Evolutionary conservation across 53 echinoderm and acorn worm genomes (phyloP).

Genomic region (Crossaster papposus): DNA sequence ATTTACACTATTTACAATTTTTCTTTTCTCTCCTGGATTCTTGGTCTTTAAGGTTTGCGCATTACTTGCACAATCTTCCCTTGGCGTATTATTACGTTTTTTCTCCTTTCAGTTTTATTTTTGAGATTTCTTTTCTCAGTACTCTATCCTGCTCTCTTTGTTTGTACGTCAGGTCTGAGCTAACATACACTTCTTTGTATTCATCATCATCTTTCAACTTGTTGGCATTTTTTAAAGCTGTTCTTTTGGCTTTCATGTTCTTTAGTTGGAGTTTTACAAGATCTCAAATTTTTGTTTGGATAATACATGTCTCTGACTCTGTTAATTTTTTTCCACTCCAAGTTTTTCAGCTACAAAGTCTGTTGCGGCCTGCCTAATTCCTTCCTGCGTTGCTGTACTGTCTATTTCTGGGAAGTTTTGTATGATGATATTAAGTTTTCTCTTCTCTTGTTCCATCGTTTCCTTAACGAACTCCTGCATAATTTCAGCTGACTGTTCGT

Average conservation of each 20-base stretch:
- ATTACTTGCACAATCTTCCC: slow-evolving; percentile 20
- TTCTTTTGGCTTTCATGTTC: slow-evolving; percentile 1
- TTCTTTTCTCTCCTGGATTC: neutral
- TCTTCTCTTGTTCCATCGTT: slow-evolving; percentile 27
- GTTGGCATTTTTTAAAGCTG: neutral
- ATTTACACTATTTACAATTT: slow-evolving; percentile 19
- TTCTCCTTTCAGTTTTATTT: neutral
- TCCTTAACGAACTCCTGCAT: slow-evolving; percentile 7
- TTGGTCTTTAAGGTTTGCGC: slow-evolving; percentile 4
- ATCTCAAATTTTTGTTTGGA: neutral
- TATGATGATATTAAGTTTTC: slow-evolving; percentile 20
- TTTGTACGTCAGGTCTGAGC: neutral
- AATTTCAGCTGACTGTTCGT: neutral
- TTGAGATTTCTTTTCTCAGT: slow-evolving; percentile 19
- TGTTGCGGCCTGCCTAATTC: neutral
- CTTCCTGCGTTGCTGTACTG: neutral
- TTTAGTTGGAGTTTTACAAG: slow-evolving; percentile 15
- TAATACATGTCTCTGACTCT: slow-evolving; percentile 17
- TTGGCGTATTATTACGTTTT: slow-evolving; percentile 14
- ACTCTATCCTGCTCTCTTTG: slow-evolving; percentile 3
- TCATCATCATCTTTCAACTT: slow-evolving; percentile 10
- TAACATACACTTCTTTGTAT: too few species aligned
- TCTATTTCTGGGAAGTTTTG: slow-evolving; percentile 2
- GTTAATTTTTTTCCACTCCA: neutral
- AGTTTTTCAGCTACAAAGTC: neutral